These are phyloP conservation scores for Nothobranchius kuhntae DNA, from an alignment of 2,113 vertebrate species.

Conservation along the genomic window DNA sequence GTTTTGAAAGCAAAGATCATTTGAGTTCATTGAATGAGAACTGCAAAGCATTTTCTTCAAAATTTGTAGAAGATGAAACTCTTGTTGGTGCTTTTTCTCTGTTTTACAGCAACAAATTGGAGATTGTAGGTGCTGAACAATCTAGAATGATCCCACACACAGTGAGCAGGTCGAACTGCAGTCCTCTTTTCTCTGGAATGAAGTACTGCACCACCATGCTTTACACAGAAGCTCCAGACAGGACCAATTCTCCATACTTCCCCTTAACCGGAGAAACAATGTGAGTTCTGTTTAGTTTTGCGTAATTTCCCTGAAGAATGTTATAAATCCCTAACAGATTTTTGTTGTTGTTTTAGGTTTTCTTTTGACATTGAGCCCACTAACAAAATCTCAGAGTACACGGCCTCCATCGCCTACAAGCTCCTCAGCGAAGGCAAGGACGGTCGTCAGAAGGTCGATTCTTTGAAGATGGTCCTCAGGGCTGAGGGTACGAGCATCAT, in stretches of 20 bases:
- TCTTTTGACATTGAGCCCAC: conserved; percentile 82
- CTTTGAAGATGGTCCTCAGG: conserved; percentile 79
- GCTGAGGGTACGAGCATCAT: conserved; percentile 79
- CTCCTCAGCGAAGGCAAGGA: conserved; percentile 77
- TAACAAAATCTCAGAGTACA: conserved; percentile 82
- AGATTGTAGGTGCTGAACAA: conserved; percentile 79
- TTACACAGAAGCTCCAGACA: conserved; percentile 62
- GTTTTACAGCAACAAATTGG: conserved; percentile 78
- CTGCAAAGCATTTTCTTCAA: no score
- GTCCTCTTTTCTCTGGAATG: conserved; percentile 79
- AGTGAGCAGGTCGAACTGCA: conserved; percentile 67
- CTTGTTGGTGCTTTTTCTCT: conserved; percentile 10
- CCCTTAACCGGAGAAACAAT: conserved; percentile 82
- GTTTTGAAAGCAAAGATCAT: no score
- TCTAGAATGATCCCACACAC: conserved; percentile 72
- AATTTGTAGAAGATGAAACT: not conserved
- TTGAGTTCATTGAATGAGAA: not conserved
- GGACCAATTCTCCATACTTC: conserved; percentile 77
- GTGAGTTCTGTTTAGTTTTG: conserved; percentile 64
- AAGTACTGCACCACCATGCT: conserved; percentile 76
- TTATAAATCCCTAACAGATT: not conserved
- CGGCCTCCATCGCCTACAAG: conserved; percentile 79
- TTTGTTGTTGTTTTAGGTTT: conserved; percentile 72
- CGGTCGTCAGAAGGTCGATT: conserved; percentile 77
- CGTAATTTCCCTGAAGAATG: not conserved